Evolutionary conservation across 2,888 invertebrate species (phyloP).

Genomic region (Ectropis crepuscularia): DNA sequence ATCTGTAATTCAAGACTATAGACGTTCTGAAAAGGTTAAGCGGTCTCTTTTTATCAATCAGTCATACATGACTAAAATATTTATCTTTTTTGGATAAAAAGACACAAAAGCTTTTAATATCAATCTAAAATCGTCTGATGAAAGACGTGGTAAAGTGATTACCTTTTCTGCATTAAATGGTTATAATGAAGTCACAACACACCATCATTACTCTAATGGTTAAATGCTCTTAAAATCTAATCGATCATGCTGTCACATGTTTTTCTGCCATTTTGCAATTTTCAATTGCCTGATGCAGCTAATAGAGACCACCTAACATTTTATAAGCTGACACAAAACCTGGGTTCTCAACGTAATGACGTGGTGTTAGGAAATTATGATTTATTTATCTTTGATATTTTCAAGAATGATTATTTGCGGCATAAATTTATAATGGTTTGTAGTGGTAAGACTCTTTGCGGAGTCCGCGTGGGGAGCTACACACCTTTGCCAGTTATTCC

Average conservation of each 20-base stretch:
- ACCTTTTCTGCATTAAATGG: conserved; percentile 49
- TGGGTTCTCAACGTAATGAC: conserved; percentile 14
- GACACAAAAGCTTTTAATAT: conserved; percentile 27
- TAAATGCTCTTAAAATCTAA: conserved; percentile 79
- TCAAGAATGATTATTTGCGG: too few relatives aligned
- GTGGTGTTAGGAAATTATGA: conserved; percentile 7
- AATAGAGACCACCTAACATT: conserved; percentile 29
- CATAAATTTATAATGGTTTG: too few relatives aligned
- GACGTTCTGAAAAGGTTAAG: too few relatives aligned
- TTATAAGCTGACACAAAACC: conserved; percentile 22
- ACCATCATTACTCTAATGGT: conserved; percentile 74
- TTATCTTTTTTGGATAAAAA: too few relatives aligned
- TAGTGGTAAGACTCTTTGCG: too few relatives aligned
- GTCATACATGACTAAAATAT: too few relatives aligned
- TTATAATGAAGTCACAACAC: conserved; percentile 73
- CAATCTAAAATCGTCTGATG: conserved; percentile 48
- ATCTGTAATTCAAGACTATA: too few relatives aligned
- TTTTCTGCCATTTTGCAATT: conserved; percentile 57
- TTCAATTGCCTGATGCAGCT: conserved; percentile 18
- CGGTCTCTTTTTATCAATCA: too few relatives aligned
- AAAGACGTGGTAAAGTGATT: conserved; percentile 50
- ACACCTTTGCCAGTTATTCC: too few relatives aligned
- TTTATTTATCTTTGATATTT: not conserved
- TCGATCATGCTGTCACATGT: conserved; percentile 59
- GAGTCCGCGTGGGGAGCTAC: too few relatives aligned